phyloP scores from a whole-genome alignment of 2,797 vertebrate genomes.

The Tenualosa thibaudeaui region DNA sequence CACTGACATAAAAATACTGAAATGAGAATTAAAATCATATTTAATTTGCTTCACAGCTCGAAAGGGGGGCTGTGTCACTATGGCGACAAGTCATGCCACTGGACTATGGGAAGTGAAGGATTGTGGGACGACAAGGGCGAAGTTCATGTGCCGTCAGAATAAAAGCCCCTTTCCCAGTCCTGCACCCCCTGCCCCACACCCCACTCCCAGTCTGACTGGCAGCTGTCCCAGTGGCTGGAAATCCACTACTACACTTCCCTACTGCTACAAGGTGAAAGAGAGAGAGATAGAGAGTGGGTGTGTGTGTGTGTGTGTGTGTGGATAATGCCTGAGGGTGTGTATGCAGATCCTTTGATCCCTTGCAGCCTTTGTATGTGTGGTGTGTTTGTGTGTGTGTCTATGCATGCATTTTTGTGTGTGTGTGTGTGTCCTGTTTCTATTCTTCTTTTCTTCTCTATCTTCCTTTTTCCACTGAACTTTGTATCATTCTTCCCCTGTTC shows the following conservation, averaged over 20 bases:
- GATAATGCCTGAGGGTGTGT: background rate
- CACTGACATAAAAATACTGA: background rate
- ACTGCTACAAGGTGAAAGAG: constrained; percentile 90
- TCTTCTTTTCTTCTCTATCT: background rate
- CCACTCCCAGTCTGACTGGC: constrained; percentile 86
- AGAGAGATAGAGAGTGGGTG: constrained; percentile 55
- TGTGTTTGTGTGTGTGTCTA: background rate
- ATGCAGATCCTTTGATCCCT: no score
- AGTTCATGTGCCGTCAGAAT: constrained; percentile 93
- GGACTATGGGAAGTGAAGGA: constrained; percentile 96
- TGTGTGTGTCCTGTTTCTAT: background rate
- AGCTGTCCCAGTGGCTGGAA: constrained; percentile 86
- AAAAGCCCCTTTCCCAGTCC: constrained; percentile 80
- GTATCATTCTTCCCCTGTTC: background rate
- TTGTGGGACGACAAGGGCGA: constrained; percentile 82
- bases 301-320: background rate
- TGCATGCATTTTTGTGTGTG: background rate
- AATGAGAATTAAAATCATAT: background rate
- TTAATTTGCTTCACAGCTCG: constrained; percentile 61
- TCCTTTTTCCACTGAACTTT: background rate
- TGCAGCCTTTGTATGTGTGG: background rate
- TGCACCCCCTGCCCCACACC: constrained; percentile 76
- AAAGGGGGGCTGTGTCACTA: constrained; percentile 83
- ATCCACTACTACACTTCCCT: constrained; percentile 79
- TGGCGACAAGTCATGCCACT: constrained; percentile 84